phyloP scores from a whole-genome alignment of 2,797 vertebrate genomes.

The Tokudaia muenninki region DNA sequence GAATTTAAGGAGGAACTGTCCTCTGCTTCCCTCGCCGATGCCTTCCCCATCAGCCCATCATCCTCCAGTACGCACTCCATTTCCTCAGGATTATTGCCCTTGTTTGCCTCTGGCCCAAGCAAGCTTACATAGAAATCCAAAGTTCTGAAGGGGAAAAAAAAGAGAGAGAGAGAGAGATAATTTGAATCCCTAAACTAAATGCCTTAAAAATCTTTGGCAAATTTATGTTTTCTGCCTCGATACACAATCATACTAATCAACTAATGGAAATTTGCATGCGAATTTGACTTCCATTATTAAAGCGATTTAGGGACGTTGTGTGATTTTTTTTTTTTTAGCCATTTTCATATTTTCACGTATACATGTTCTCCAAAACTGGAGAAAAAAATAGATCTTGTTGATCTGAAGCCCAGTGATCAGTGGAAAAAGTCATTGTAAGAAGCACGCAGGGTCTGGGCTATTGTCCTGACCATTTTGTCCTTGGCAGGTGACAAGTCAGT shows the following conservation, averaged over 20 bases:
- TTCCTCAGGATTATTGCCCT: background rate
- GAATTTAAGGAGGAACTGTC: background rate
- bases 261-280: background rate
- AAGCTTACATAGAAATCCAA: constrained; percentile 1
- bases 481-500: constrained; percentile 14
- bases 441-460: fast-evolving
- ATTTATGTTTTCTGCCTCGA: constrained; percentile 65
- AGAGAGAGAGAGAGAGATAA: background rate
- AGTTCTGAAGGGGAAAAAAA: background rate
- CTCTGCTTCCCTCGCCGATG: background rate
- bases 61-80: fast-evolving
- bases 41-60: fast-evolving
- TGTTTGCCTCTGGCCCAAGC: background rate
- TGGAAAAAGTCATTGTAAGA: background rate
- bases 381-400: background rate
- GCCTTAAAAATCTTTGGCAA: constrained; percentile 33
- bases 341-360: background rate
- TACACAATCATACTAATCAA: constrained; percentile 17
- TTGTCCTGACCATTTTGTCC: background rate
- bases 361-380: constrained; percentile 13
- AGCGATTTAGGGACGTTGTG: constrained; percentile 41
- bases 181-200: constrained; percentile 25
- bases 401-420: constrained; percentile 26
- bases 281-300: constrained; percentile 43
- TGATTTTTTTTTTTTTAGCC: background rate